These are phyloP conservation scores for Lutra lutra DNA, from an alignment of 2,797 vertebrate species.

Conservation along the genomic window DNA sequence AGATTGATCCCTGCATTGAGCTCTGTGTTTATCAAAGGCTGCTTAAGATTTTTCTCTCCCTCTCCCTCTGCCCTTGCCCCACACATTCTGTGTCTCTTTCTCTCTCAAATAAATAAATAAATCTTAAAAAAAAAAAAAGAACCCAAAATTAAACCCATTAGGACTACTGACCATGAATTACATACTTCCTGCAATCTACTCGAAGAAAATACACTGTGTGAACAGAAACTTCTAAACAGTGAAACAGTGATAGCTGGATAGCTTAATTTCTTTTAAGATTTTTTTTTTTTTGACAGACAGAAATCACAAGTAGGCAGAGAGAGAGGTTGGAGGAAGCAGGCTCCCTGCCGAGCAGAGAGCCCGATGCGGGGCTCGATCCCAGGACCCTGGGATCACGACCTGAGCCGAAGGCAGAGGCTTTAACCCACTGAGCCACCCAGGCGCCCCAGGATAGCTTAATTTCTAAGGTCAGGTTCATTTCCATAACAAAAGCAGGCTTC, in stretches of 20 bases:
- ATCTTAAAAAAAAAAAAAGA: background rate
- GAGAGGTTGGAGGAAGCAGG: too few relatives aligned
- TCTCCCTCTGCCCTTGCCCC: background rate
- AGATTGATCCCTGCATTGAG: background rate
- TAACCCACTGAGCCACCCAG: too few relatives aligned
- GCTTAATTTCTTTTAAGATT: conserved; percentile 39
- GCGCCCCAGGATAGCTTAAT: background rate
- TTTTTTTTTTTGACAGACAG: too few relatives aligned
- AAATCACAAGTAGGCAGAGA: too few relatives aligned
- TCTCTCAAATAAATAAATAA: background rate
- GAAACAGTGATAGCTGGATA: background rate
- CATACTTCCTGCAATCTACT: background rate
- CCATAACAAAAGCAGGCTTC: background rate
- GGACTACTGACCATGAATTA: background rate
- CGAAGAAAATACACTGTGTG: background rate
- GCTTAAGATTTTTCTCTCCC: background rate
- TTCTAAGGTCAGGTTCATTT: conserved; percentile 34
- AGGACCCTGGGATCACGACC: too few relatives aligned
- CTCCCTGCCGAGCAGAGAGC: too few relatives aligned
- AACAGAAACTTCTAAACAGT: background rate
- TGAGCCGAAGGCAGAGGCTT: too few relatives aligned
- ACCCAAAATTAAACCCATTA: background rate
- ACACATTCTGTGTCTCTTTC: background rate
- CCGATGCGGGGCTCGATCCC: too few relatives aligned
- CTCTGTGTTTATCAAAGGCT: background rate